phyloP scores from a whole-genome alignment of 2,888 invertebrate species.

The Dorcus hopei region DNA sequence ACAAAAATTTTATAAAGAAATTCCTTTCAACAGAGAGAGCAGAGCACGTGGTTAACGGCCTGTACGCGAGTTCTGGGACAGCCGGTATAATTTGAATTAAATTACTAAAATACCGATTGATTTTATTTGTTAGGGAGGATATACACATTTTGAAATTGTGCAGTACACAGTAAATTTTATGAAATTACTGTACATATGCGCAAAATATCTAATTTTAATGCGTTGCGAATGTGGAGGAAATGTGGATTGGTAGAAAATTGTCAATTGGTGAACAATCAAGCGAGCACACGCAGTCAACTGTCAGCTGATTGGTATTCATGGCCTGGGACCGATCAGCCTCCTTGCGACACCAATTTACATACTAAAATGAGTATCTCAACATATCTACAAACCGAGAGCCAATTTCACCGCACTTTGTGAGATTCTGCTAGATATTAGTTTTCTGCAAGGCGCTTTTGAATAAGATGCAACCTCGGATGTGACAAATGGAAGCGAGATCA shows the following conservation, averaged over 20 bases:
- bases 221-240: neutral
- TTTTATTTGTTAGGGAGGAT: no score
- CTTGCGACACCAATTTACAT: slow-evolving; percentile 49
- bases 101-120: no score
- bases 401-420: slow-evolving; percentile 2
- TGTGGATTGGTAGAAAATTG: slow-evolving; percentile 38
- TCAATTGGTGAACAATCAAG: slow-evolving; percentile 41
- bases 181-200: no score
- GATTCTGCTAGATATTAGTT: slow-evolving; percentile 1
- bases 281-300: slow-evolving; percentile 41
- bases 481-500: neutral
- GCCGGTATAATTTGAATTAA: no score
- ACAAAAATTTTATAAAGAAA: no score
- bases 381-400: slow-evolving; percentile 29
- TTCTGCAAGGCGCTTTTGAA: neutral
- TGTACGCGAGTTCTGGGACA: no score
- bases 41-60: no score
- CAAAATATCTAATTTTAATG: no score
- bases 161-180: no score
- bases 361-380: slow-evolving; percentile 42
- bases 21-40: no score
- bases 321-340: slow-evolving; percentile 48
- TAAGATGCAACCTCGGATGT: slow-evolving; percentile 1
- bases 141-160: no score
- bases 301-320: slow-evolving; percentile 47